Conservation (phyloP, 2,888 invertebrate species). For the Apodemia mormo region DNA sequence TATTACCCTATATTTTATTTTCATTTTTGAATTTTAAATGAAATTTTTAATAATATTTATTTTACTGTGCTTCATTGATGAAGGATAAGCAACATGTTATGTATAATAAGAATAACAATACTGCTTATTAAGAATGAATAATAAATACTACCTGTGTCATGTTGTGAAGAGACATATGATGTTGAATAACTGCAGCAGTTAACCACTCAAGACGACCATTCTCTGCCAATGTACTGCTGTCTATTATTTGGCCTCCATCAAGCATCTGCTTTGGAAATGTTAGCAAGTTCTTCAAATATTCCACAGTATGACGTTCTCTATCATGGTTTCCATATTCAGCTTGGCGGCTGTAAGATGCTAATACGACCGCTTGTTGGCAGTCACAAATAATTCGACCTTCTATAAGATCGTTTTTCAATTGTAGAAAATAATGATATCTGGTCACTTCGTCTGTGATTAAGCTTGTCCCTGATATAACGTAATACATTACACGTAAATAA, state of each 20-base stretch:
- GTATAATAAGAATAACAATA: too few species aligned
- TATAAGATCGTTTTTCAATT: constrained; percentile 96
- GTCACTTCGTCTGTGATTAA: constrained; percentile 96
- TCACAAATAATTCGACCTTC: constrained; percentile 95
- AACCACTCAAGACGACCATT: constrained; percentile 87
- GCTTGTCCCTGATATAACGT: constrained; percentile 92
- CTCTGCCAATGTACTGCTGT: constrained; percentile 80
- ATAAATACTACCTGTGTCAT: constrained; percentile 83
- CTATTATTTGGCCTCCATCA: constrained; percentile 72
- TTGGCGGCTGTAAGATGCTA: constrained; percentile 97
- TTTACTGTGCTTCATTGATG: too few species aligned
- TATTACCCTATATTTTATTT: too few species aligned
- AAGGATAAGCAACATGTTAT: too few species aligned
- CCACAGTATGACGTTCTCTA: constrained; percentile 92
- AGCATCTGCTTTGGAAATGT: constrained; percentile 94
- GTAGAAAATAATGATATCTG: constrained; percentile 97
- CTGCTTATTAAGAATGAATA: too few species aligned
- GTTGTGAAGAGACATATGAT: constrained; percentile 87
- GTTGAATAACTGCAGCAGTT: constrained; percentile 89
- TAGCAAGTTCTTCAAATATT: constrained; percentile 94
- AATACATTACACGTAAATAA: constrained; percentile 96
- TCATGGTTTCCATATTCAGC: constrained; percentile 97
- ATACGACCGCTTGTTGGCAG: constrained; percentile 93
- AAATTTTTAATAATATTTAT: too few species aligned
- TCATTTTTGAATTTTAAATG: too few species aligned